Percentiles rank a stretch among this genome's conserved stretches.
Conservation (phyloP, 2,888 invertebrate genomes). For the Ophonus ardosiacus region DNA sequence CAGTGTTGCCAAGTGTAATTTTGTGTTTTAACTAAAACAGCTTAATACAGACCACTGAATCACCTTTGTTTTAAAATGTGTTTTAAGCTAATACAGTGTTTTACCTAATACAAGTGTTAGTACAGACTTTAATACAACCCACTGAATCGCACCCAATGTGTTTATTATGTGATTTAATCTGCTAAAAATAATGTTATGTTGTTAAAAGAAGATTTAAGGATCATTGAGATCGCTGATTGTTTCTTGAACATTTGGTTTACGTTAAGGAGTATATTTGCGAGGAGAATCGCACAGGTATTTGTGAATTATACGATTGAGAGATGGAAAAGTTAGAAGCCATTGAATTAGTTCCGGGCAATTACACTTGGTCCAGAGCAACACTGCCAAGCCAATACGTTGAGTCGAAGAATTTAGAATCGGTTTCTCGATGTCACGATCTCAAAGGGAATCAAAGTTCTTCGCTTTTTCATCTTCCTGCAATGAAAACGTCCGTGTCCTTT, state of each 20-base stretch:
- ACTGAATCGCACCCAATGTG: too few species aligned
- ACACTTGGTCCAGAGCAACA: constrained; percentile 39
- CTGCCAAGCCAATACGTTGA: background rate
- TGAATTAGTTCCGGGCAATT: constrained; percentile 61
- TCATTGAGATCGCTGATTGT: background rate
- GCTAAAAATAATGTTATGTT: background rate
- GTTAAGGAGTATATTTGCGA: background rate
- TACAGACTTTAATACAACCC: too few species aligned
- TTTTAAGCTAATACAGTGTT: too few species aligned
- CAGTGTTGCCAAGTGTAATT: too few species aligned
- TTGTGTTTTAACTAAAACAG: too few species aligned
- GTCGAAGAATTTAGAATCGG: constrained; percentile 40
- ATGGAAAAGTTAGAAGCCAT: constrained; percentile 59
- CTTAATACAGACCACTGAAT: too few species aligned
- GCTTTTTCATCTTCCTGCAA: constrained; percentile 47
- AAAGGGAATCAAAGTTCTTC: constrained; percentile 51
- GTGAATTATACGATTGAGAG: constrained; percentile 49
- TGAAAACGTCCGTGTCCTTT: constrained; percentile 29
- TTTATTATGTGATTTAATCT: too few species aligned
- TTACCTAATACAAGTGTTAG: too few species aligned
- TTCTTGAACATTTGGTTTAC: constrained; percentile 39
- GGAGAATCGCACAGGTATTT: constrained; percentile 29
- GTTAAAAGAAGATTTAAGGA: background rate
- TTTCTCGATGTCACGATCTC: constrained; percentile 38
- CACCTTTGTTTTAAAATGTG: too few species aligned